Evolutionary conservation across 2,797 vertebrate genomes (phyloP).

Genomic region (Argentina silus): DNA sequence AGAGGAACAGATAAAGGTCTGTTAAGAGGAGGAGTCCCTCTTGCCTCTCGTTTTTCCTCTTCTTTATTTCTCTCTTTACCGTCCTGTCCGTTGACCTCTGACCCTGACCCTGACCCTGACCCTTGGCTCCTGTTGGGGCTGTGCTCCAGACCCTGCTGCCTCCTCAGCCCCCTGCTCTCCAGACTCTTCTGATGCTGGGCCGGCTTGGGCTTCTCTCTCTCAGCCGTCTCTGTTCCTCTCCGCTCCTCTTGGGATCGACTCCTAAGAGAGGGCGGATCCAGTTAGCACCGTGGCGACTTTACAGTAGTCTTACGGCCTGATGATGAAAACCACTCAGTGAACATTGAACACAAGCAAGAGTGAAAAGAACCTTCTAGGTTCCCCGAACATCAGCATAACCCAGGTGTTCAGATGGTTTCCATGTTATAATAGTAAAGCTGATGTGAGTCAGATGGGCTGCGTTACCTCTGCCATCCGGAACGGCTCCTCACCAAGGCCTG

Average conservation of each 20-base stretch:
- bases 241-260: not conserved
- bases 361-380: not conserved
- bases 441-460: not conserved
- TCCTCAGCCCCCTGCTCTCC: slow-evolving; percentile 75
- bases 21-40: slow-evolving; percentile 54
- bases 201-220: not conserved
- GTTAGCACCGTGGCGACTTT: no score
- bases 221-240: slow-evolving; percentile 5
- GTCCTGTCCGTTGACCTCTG: not conserved
- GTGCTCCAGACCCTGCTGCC: slow-evolving; percentile 70
- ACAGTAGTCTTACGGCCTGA: no score
- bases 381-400: no score
- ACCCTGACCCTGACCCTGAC: slow-evolving; percentile 14
- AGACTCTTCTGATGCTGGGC: slow-evolving; percentile 58
- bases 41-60: slow-evolving; percentile 37
- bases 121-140: slow-evolving; percentile 42
- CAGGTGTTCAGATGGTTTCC: no score
- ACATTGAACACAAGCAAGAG: not conserved
- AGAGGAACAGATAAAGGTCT: slow-evolving; percentile 78
- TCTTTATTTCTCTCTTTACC: slow-evolving; percentile 25
- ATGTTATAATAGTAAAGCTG: no score
- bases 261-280: not conserved
- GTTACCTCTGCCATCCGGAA: slow-evolving; percentile 77
- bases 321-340: no score
- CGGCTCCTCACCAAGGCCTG: slow-evolving; percentile 65